Percentiles rank a stretch among this genome's conserved stretches.
Evolutionary conservation across 2,797 vertebrate genomes (phyloP).

Genomic region (Poeciliopsis turneri): DNA sequence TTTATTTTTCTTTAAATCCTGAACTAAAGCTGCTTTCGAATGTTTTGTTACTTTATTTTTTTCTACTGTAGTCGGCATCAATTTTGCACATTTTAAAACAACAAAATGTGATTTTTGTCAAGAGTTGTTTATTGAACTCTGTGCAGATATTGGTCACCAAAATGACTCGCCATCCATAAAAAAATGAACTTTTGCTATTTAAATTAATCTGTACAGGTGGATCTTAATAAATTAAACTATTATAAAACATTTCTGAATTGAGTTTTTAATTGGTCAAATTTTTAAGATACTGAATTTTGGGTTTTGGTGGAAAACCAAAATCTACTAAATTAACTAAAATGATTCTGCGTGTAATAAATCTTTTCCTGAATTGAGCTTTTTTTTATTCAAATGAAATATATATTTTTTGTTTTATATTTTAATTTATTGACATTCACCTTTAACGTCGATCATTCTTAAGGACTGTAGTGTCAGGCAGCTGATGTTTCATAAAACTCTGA

Average conservation of each 20-base stretch:
- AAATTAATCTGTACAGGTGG: conserved; percentile 3
- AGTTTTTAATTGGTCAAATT: not conserved
- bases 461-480: conserved; percentile 6
- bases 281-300: not conserved
- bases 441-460: conserved; percentile 18
- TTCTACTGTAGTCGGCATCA: not conserved
- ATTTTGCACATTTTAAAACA: conserved; percentile 48
- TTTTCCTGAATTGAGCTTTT: not conserved
- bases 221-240: not conserved
- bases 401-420: not conserved
- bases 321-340: not conserved
- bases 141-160: not conserved
- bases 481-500: not conserved
- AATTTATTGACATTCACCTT: conserved; percentile 12
- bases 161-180: conserved; percentile 18
- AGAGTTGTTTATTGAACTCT: not conserved
- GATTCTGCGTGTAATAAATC: not conserved
- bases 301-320: not conserved
- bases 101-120: conserved; percentile 8
- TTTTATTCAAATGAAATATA: not conserved
- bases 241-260: not conserved
- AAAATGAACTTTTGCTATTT: conserved; percentile 38
- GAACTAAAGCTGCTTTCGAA: conserved; percentile 50
- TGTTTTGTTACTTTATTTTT: not conserved
- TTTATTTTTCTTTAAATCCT: conserved; percentile 14